These are phyloP conservation scores for Heliocidaris erythrogramma DNA, from an alignment of 35 echinoderm and acorn worm species.

Conservation along the genomic window DNA sequence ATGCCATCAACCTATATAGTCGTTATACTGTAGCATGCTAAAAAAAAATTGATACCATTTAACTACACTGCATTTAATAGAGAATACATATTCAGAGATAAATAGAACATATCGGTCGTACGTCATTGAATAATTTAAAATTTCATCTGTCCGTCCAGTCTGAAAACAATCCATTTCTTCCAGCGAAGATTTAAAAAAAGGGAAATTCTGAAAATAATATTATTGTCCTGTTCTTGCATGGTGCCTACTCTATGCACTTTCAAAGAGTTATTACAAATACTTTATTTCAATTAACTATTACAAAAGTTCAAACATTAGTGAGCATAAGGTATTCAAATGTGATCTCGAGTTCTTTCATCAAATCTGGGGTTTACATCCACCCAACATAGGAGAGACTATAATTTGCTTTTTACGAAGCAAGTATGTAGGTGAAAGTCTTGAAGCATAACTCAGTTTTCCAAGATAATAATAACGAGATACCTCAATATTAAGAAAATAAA, in stretches of 20 bases:
- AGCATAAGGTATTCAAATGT: neutral
- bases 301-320: neutral
- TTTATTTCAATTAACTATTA: neutral
- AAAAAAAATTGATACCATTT: neutral
- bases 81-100: neutral
- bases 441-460: too few relatives aligned
- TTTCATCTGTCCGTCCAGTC: neutral
- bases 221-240: neutral
- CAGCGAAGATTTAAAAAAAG: neutral
- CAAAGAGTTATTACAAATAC: neutral
- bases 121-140: neutral
- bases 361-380: too few relatives aligned
- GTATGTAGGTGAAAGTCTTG: too few relatives aligned
- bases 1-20: neutral
- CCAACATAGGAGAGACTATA: too few relatives aligned
- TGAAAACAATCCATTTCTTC: neutral
- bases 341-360: neutral
- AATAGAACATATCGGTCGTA: neutral
- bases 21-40: neutral
- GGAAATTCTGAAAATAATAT: neutral
- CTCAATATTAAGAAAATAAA: too few relatives aligned
- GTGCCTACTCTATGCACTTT: neutral
- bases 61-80: neutral
- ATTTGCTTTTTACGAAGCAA: too few relatives aligned
- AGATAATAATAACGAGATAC: too few relatives aligned